A percentile compares a stretch with the other conserved stretches of the same genome.
Evolutionary conservation across 2,797 vertebrate species (phyloP).

Genomic region (Stomatorhinus walkeri): DNA sequence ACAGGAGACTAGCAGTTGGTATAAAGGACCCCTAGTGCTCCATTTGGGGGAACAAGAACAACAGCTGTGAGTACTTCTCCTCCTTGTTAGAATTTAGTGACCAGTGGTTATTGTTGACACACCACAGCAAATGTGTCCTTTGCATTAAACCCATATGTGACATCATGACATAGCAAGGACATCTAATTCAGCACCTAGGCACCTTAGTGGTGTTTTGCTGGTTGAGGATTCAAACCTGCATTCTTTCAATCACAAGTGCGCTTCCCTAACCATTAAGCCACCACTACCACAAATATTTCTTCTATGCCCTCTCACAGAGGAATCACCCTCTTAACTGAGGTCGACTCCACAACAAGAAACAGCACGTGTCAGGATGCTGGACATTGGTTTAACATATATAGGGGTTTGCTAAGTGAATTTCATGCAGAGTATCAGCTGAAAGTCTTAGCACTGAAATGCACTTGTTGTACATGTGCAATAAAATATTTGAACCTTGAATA

Average conservation of each 20-base stretch:
- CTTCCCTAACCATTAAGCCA: no score
- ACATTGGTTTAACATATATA: background rate
- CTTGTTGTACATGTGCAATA: background rate
- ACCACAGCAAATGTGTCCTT: no score
- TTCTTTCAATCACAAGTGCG: no score
- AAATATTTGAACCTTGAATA: background rate
- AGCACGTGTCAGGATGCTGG: background rate
- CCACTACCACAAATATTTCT: no score
- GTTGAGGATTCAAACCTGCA: no score
- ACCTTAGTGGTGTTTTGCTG: no score
- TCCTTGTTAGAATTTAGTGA: background rate
- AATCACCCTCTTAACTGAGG: no score
- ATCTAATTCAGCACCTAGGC: no score
- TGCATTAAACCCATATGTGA: no score
- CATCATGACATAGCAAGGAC: no score
- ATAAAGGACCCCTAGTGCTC: background rate
- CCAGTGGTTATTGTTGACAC: no score
- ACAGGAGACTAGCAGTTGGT: background rate
- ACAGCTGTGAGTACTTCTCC: background rate
- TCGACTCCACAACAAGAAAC: background rate
- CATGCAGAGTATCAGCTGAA: background rate
- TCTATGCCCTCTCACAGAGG: no score
- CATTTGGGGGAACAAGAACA: background rate
- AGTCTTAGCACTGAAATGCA: background rate
- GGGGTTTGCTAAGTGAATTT: background rate